Base-by-base conservation (phyloP, 37 sponge, comb jelly and placozoan species). In the Beroe ovata region DNA sequence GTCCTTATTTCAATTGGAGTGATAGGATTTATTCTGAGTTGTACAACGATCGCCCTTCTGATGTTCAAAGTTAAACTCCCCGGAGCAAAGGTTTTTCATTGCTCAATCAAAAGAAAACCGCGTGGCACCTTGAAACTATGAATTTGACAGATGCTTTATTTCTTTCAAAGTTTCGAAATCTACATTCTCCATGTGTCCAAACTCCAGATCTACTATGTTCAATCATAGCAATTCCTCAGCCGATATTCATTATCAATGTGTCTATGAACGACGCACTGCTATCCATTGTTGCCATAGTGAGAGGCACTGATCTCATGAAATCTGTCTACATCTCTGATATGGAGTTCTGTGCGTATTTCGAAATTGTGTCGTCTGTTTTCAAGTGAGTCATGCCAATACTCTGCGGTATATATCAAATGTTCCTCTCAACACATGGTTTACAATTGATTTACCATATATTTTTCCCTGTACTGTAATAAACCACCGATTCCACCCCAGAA, bases 81-180 rank as follows among this genome's bases (percentile, higher is more conserved):
- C 0, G 84, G 84, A 3, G n/a, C 84, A 6, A 77, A 77, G 84
- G 84, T 77, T 25, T n/a, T n/a, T n/a, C n/a, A n/a, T n/a, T n/a
- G n/a, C n/a, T n/a, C n/a, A n/a, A n/a, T n/a, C n/a, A n/a, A n/a
- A n/a, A n/a, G n/a, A n/a, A n/a, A n/a, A n/a, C n/a, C n/a, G n/a
- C n/a, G n/a, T n/a, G n/a, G n/a, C n/a, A n/a, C n/a, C n/a, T n/a
- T n/a, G n/a, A n/a, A n/a, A n/a, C n/a, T n/a, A n/a, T n/a, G n/a
- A n/a, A n/a, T n/a, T n/a, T n/a, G n/a, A n/a, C n/a, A n/a, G n/a
- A n/a, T n/a, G n/a, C n/a, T n/a, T n/a, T n/a, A n/a, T n/a, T n/a
- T n/a, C n/a, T n/a, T n/a, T n/a, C n/a, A n/a, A n/a, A n/a, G n/a
- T n/a, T n/a, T n/a, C n/a, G n/a, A n/a, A n/a, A n/a, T n/a, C n/a